These are phyloP conservation scores for Acanthosepion pharaonis DNA, from an alignment of 2,888 invertebrate genomes.

Conservation along the genomic window DNA sequence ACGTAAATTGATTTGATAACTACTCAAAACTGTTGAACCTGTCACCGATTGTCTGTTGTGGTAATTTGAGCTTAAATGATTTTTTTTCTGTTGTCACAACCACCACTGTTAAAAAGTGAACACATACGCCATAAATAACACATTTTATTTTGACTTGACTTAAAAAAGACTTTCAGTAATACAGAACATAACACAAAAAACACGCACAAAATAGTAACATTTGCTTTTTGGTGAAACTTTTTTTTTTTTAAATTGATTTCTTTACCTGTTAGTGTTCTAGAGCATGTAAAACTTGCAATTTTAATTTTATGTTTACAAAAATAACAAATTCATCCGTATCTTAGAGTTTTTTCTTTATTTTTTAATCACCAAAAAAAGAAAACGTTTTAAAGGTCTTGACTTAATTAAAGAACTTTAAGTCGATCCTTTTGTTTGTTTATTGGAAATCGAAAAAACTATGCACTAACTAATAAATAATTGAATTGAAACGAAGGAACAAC, in stretches of 20 bases:
- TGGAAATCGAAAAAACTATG: no score
- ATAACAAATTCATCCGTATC: no score
- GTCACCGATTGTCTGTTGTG: slow-evolving; percentile 1
- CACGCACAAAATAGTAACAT: no score
- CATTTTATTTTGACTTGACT: neutral
- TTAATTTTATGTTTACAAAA: neutral
- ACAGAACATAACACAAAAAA: no score
- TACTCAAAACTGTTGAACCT: neutral
- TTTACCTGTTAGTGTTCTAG: no score
- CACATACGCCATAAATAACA: neutral
- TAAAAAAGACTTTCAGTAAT: neutral
- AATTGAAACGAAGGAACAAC: neutral
- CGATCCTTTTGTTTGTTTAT: no score
- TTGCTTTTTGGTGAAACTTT: neutral
- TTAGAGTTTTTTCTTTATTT: no score
- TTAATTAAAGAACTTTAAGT: neutral
- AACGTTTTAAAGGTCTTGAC: neutral
- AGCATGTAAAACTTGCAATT: neutral
- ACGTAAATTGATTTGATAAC: slow-evolving; percentile 5
- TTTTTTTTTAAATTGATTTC: neutral
- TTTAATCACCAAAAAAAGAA: neutral
- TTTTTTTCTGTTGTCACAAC: neutral
- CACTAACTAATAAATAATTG: no score
- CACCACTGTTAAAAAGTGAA: neutral
- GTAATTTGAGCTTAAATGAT: neutral